phyloP scores from a whole-genome alignment of 2,113 vertebrate genomes.

The Xyrauchen texanus region DNA sequence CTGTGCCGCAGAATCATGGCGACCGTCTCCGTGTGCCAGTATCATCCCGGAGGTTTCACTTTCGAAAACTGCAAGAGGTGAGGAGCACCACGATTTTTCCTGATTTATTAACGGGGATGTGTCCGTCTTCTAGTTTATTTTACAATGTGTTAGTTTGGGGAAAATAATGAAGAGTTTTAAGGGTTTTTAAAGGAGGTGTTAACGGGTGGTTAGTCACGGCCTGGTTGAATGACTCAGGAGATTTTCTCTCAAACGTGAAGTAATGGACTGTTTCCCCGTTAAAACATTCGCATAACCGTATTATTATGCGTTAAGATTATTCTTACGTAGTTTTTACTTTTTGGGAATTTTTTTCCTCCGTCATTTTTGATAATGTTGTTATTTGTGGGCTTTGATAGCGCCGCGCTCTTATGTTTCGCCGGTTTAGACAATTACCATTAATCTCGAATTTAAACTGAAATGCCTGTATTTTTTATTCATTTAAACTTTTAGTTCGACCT shows the following conservation, averaged over 20 bases:
- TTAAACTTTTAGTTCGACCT: no score
- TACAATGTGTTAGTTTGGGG: no score
- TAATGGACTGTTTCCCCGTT: background rate
- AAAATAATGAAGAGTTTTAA: background rate
- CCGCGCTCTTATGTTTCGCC: no score
- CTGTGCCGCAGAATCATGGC: conserved; percentile 75
- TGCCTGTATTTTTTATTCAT: no score
- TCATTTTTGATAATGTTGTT: no score
- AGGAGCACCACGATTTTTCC: background rate
- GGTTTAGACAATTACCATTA: no score
- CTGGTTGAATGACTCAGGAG: conserved; percentile 72
- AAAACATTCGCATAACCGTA: background rate
- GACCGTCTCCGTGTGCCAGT: conserved; percentile 70
- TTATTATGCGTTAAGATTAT: background rate
- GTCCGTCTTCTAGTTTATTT: background rate
- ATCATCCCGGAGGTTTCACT: conserved; percentile 80
- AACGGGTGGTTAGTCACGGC: conserved; percentile 12
- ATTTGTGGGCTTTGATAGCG: no score
- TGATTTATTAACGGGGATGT: background rate
- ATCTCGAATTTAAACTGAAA: background rate
- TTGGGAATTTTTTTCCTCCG: background rate
- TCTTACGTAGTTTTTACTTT: background rate
- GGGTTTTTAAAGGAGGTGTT: background rate
- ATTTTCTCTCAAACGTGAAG: conserved; percentile 31
- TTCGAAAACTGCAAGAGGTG: conserved; percentile 91